Conservation (phyloP, 2,113 vertebrate species). For the Oplegnathus fasciatus region DNA sequence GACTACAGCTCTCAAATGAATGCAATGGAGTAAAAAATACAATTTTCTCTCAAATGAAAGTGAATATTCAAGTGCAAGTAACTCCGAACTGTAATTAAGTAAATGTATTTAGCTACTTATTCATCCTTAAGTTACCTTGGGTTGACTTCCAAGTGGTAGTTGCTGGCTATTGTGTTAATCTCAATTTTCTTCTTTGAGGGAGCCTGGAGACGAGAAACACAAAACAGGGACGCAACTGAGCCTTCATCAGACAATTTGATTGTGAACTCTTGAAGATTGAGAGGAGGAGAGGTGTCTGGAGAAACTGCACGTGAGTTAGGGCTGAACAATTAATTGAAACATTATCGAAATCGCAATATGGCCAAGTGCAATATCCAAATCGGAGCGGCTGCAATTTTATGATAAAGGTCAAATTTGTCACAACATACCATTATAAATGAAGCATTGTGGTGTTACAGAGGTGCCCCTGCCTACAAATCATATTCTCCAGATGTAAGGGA, state of each 20-base stretch:
- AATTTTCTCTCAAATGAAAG: not conserved
- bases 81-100: not conserved
- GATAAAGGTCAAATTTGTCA: too few species aligned
- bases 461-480: too few species aligned
- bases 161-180: constrained; percentile 98
- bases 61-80: not conserved
- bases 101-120: not conserved
- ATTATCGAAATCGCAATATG: too few species aligned
- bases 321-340: too few species aligned
- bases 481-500: too few species aligned
- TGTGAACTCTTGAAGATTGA: not conserved
- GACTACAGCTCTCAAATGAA: not conserved
- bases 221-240: not conserved
- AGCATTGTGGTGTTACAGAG: too few species aligned
- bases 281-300: not conserved
- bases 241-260: not conserved
- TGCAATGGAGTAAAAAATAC: not conserved
- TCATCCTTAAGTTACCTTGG: constrained; percentile 86
- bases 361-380: too few species aligned
- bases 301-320: too few species aligned
- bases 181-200: constrained; percentile 99
- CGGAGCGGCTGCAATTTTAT: too few species aligned
- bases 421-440: too few species aligned
- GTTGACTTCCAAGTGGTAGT: constrained; percentile 98
- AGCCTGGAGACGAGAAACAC: constrained; percentile 81